A percentile compares a stretch with the other conserved stretches of the same genome.
phyloP scores from a whole-genome alignment of 2,113 vertebrate species.

The Alouatta palliata region DNA sequence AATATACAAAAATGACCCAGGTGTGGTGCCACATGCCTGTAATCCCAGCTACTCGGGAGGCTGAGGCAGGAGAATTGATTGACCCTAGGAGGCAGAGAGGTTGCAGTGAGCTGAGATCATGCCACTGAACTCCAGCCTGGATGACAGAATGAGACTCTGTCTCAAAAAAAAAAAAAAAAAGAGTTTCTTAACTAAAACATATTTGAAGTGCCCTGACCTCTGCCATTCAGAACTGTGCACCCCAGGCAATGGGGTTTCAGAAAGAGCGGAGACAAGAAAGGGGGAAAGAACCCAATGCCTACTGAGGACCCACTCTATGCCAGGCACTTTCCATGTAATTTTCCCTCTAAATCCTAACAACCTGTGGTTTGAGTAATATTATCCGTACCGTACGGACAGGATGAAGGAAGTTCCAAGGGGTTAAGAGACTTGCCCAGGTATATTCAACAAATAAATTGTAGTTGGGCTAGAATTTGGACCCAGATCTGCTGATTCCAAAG shows the following conservation, averaged over 20 bases:
- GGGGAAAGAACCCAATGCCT: not conserved
- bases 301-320: not conserved
- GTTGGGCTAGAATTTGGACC: not conserved
- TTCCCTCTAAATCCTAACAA: not conserved
- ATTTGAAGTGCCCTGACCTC: not conserved
- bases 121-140: not conserved
- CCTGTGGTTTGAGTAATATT: not conserved
- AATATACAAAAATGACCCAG: no score
- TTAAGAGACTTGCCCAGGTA: not conserved
- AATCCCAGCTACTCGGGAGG: no score
- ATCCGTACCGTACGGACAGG: not conserved
- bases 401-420: not conserved
- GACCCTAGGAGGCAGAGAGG: not conserved
- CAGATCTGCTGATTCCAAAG: constrained; percentile 3
- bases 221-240: not conserved
- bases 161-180: not conserved
- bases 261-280: not conserved
- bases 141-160: not conserved
- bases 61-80: no score
- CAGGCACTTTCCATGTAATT: not conserved
- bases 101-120: not conserved
- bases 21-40: no score
- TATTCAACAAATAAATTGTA: not conserved
- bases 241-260: not conserved
- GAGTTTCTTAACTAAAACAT: not conserved